A percentile compares a stretch with the other conserved stretches of the same genome.
These are phyloP conservation scores for Sternotherus odoratus DNA, from an alignment of 2,797 vertebrate species.

Conservation along the genomic window DNA sequence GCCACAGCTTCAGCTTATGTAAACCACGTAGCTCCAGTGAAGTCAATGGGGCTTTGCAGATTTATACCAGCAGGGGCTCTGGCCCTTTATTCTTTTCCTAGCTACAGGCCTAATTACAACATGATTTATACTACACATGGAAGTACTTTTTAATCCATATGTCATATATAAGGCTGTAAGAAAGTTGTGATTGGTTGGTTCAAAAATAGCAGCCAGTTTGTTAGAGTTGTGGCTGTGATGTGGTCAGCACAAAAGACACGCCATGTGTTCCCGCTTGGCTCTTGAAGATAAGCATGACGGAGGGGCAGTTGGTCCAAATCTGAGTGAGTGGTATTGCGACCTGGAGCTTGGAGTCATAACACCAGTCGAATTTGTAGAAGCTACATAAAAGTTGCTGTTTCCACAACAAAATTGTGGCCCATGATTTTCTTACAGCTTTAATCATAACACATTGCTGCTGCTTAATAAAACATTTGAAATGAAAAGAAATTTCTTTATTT, in stretches of 20 bases:
- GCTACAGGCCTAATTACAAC: not conserved
- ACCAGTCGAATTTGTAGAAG: not conserved
- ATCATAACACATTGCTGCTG: accelerated
- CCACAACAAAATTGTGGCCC: not conserved
- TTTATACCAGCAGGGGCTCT: not conserved
- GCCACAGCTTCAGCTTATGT: not conserved
- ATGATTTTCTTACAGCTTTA: not conserved
- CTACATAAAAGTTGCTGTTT: not conserved
- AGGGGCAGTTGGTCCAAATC: not conserved
- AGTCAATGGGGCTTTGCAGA: accelerated
- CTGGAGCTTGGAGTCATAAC: not conserved
- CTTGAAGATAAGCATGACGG: not conserved
- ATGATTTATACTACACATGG: not conserved
- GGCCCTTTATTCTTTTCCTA: not conserved
- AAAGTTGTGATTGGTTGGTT: not conserved
- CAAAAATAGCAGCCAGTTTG: not conserved
- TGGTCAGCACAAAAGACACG: not conserved
- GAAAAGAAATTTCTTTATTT: not conserved
- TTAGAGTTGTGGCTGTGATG: not conserved
- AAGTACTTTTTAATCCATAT: not conserved
- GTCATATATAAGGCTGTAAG: not conserved
- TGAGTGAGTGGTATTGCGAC: not conserved
- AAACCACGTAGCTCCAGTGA: not conserved
- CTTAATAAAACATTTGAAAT: not conserved
- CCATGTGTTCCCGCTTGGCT: not conserved